A percentile compares a stretch with the other conserved stretches of the same genome.
Evolutionary conservation across 2,113 vertebrate species (phyloP).

Genomic region (Hylia prasina): DNA sequence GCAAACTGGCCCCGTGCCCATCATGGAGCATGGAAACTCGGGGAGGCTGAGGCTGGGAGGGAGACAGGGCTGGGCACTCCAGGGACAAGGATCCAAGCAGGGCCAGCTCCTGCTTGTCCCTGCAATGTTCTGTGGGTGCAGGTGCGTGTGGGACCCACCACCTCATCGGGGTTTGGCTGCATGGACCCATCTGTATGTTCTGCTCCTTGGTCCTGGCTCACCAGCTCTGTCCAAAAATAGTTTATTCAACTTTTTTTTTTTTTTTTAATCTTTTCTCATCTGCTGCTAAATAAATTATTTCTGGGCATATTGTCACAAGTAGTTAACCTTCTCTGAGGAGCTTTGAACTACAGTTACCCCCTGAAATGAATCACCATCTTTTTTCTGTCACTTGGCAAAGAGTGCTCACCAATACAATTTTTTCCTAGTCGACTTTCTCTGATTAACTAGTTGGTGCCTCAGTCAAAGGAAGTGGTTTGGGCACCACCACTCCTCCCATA

Average conservation of each 20-base stretch:
- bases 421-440: not conserved
- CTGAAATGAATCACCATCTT: not conserved
- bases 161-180: not conserved
- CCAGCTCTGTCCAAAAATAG: not conserved
- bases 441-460: not conserved
- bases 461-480: not conserved
- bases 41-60: not conserved
- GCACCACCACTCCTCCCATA: not conserved
- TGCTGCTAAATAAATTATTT: conserved; percentile 23
- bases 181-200: rapidly evolving
- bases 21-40: rapidly evolving
- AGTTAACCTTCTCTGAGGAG: conserved; percentile 15
- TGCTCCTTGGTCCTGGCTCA: not conserved
- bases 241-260: not conserved
- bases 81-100: not conserved
- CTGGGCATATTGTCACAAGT: conserved; percentile 2
- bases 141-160: not conserved
- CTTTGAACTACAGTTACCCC: conserved; percentile 29
- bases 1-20: conserved; percentile 1
- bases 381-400: not conserved
- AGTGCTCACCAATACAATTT: not conserved
- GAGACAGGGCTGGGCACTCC: not conserved
- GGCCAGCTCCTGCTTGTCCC: not conserved
- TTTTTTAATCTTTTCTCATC: not conserved
- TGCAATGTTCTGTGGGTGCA: not conserved